A percentile compares a stretch with the other conserved stretches of the same genome.
These are phyloP conservation scores for Tichodroma muraria DNA, from an alignment of 2,113 vertebrate species.

Conservation along the genomic window DNA sequence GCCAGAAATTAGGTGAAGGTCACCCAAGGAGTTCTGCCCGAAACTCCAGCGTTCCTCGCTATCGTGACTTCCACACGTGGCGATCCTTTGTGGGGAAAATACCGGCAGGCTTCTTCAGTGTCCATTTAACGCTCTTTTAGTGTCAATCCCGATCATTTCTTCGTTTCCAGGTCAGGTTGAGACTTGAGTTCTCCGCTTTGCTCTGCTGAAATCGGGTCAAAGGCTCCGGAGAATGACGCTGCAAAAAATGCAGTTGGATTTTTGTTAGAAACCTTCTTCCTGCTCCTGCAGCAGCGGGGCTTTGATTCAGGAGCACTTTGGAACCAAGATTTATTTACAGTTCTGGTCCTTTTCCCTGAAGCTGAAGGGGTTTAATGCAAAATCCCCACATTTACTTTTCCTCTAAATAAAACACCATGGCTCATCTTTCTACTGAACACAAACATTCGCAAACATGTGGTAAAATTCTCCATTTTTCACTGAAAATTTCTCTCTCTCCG, in stretches of 20 bases:
- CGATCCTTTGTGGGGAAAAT: not conserved
- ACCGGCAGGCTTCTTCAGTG: not conserved
- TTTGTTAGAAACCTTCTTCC: not conserved
- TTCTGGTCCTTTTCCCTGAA: not conserved
- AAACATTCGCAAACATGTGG: not conserved
- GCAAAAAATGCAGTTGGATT: not conserved
- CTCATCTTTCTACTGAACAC: not conserved
- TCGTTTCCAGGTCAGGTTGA: not conserved
- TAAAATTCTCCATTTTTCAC: not conserved
- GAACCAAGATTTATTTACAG: not conserved
- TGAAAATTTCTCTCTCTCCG: not conserved
- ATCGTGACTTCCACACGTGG: fast-evolving
- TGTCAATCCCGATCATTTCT: not conserved
- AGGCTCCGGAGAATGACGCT: not conserved
- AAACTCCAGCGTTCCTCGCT: not conserved
- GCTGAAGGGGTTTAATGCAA: not conserved
- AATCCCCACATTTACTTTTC: not conserved
- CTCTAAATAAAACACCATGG: fast-evolving
- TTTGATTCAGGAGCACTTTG: not conserved
- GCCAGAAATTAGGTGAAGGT: slow-evolving; percentile 50
- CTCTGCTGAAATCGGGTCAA: not conserved
- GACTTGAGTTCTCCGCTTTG: not conserved
- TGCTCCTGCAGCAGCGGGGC: not conserved
- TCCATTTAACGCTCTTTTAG: not conserved
- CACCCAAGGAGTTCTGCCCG: slow-evolving; percentile 20